Evolutionary conservation across 2,113 vertebrate species (phyloP), one percentile per base, ranked within the genome.

Genomic region (Cariama cristata): DNA sequence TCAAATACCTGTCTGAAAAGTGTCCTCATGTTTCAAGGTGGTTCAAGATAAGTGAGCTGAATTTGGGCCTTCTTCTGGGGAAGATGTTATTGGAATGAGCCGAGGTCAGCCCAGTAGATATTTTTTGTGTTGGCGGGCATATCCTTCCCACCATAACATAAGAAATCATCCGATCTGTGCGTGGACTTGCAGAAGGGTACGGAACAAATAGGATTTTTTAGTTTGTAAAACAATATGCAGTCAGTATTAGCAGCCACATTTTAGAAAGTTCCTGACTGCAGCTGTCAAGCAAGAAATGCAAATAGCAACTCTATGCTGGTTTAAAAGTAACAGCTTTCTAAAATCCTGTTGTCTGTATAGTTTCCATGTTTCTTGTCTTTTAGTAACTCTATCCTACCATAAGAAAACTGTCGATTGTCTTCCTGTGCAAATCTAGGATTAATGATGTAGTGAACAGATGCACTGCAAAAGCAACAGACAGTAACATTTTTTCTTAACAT

Each of bases 281-380:
- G 60, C 80, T 93, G 95, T 95, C 94, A 95, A 77, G 68, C 33
- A 95, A 92, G 60, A 88, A 83, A 91, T 67, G 56, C 73, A 94
- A 90, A 86, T 84, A 71, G 73, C 38, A 88, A 53, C 64, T 80
- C 69, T 44, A 63, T 0, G 0, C n/a, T 53, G 69, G 44, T 62
- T 97, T 91, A 85, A 94, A 95, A 89, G 64, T 40, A 89, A 85
- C 56, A 89, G 64, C 44, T 91, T 93, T 93, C 80, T 75, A 56
- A 95, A 94, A 75, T 53, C 44, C 33, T 79, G 47, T 91, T 89
- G 69, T 89, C 77, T 90, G 58, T n/a, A 49, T 28, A 27, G 45
- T 64, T 93, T 87, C 69, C 3, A 4, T 75, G 77, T 75, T 94
- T 72, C 86, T 87, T 88, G 77, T 82, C 74, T 95, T 89, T 89